Evolutionary conservation across 2,113 vertebrate genomes (phyloP).

Genomic region (Coturnix japonica): DNA sequence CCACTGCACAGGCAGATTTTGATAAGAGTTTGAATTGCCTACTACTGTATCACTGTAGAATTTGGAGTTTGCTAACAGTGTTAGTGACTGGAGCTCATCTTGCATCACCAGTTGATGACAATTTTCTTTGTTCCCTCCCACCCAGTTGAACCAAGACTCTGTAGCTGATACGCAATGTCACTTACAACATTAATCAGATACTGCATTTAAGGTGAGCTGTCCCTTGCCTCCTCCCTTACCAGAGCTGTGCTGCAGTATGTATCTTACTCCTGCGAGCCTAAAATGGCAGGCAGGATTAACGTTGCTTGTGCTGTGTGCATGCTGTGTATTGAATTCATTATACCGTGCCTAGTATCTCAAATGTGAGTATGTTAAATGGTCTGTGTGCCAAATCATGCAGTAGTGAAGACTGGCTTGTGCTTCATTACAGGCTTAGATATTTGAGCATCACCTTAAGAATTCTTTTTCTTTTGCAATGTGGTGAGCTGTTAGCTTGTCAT

Average conservation of each 20-base stretch:
- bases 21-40: conserved; percentile 75
- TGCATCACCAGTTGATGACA: conserved; percentile 85
- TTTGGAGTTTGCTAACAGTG: conserved; percentile 81
- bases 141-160: conserved; percentile 86
- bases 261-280: conserved; percentile 77
- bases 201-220: conserved; percentile 87
- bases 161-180: conserved; percentile 90
- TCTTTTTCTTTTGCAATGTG: conserved; percentile 73
- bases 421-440: conserved; percentile 76
- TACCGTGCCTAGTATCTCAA: conserved; percentile 80
- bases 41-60: conserved; percentile 74
- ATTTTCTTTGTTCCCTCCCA: conserved; percentile 84
- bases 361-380: conserved; percentile 86
- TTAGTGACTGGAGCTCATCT: conserved; percentile 82
- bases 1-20: conserved; percentile 72
- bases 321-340: conserved; percentile 85
- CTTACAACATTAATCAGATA: conserved; percentile 91
- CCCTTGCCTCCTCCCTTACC: conserved; percentile 78
- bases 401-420: conserved; percentile 76
- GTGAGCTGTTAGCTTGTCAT: conserved; percentile 75
- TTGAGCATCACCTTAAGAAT: conserved; percentile 78
- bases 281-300: conserved; percentile 88
- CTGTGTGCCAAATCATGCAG: conserved; percentile 78
- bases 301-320: conserved; percentile 81
- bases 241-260: conserved; percentile 78